Percentiles rank a stretch among this genome's conserved stretches.
These are phyloP conservation scores for Colletes collaris DNA, from an alignment of 2,888 invertebrate genomes.

Conservation along the genomic window DNA sequence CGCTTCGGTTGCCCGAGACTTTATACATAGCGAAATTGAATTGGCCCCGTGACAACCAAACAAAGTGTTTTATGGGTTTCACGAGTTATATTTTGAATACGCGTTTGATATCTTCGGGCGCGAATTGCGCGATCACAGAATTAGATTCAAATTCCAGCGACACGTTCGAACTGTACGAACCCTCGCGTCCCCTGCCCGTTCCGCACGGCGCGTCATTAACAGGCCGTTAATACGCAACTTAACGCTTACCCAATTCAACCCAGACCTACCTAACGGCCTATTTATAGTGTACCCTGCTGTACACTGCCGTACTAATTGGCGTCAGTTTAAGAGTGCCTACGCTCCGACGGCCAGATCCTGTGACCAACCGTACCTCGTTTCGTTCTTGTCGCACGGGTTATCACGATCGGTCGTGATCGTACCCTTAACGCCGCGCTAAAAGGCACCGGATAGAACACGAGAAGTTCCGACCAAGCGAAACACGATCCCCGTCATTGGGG, in stretches of 20 bases:
- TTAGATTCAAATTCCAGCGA: constrained; percentile 22
- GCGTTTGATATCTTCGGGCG: constrained; percentile 11
- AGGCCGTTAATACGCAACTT: constrained; percentile 57
- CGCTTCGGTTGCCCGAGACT: neutral
- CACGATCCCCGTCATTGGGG: neutral
- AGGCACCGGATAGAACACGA: neutral
- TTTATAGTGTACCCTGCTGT: constrained; percentile 60
- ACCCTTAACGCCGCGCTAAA: neutral
- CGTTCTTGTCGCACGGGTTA: constrained; percentile 20
- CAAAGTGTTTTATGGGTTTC: constrained; percentile 16
- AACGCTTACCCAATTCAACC: constrained; percentile 66
- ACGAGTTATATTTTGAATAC: neutral
- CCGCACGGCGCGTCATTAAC: constrained; percentile 51
- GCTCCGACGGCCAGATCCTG: constrained; percentile 39
- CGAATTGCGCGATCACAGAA: neutral
- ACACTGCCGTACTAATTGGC: constrained; percentile 62
- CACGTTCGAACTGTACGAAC: constrained; percentile 1
- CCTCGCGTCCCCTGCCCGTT: neutral
- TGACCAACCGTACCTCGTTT: constrained; percentile 48
- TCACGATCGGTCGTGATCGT: constrained; percentile 19
- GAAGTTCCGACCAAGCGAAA: neutral
- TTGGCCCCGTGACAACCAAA: constrained; percentile 40
- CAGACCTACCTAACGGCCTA: constrained; percentile 68
- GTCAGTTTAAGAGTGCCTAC: constrained; percentile 63
- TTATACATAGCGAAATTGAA: constrained; percentile 30